These are phyloP conservation scores for Lethenteron camtschaticum DNA, from an alignment of 2,113 vertebrate genomes.

Conservation along the genomic window DNA sequence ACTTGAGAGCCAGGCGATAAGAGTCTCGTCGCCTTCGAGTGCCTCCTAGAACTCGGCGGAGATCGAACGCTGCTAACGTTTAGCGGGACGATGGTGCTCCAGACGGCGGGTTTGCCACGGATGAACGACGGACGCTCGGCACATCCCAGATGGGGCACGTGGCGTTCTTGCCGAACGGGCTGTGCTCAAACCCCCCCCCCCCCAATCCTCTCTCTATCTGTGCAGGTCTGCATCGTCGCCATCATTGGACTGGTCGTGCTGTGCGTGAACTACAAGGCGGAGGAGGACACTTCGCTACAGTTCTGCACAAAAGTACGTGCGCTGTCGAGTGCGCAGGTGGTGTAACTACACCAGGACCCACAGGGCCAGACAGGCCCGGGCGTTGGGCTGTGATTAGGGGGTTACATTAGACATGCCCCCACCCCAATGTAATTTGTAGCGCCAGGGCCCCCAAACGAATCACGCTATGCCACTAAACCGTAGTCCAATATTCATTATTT, in stretches of 20 bases:
- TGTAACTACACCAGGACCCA: background rate
- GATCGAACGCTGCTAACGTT: background rate
- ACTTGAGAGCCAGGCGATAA: no score
- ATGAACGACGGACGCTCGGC: background rate
- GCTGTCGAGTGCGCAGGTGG: background rate
- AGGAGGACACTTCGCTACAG: conserved; percentile 51
- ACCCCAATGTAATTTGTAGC: background rate
- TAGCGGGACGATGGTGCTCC: background rate
- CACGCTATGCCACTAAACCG: no score
- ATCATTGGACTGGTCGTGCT: conserved; percentile 60
- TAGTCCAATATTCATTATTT: no score
- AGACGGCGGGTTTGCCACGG: background rate
- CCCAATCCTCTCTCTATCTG: background rate
- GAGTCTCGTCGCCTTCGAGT: background rate
- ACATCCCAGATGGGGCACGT: background rate
- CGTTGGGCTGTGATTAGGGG: background rate
- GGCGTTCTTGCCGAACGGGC: background rate
- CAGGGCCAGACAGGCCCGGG: background rate
- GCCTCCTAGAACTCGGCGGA: background rate
- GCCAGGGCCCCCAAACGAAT: background rate
- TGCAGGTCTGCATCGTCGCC: conserved; percentile 56
- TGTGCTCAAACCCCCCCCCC: background rate
- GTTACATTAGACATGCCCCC: background rate
- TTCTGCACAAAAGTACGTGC: conserved; percentile 55
- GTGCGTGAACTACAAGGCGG: conserved; percentile 46